Percentiles rank a stretch among this genome's conserved stretches.
Evolutionary conservation across 2,888 invertebrate species (phyloP).

Genomic region (Aquatica leii): DNA sequence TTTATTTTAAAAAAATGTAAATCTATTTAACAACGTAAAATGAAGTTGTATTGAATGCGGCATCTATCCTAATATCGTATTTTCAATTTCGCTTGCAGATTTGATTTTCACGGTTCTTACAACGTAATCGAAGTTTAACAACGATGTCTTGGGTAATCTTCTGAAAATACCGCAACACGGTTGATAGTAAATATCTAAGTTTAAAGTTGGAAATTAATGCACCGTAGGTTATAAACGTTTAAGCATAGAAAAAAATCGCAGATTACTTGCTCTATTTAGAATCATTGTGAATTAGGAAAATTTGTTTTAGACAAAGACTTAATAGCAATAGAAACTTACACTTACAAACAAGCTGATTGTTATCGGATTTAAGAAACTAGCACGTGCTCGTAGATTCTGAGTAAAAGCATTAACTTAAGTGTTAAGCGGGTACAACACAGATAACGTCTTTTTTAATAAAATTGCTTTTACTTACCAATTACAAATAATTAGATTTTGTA

Average conservation of each 20-base stretch:
- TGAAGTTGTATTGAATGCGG: slow-evolving; percentile 20
- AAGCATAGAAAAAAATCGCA: neutral
- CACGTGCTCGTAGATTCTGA: slow-evolving; percentile 26
- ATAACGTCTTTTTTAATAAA: slow-evolving; percentile 22
- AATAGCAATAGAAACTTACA: slow-evolving; percentile 29
- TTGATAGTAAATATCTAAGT: slow-evolving; percentile 20
- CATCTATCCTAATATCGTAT: slow-evolving; percentile 27
- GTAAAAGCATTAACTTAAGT: slow-evolving; percentile 22
- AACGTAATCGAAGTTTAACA: slow-evolving; percentile 32
- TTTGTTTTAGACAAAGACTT: slow-evolving; percentile 8
- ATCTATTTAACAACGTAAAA: slow-evolving; percentile 24
- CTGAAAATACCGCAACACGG: slow-evolving; percentile 22
- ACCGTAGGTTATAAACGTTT: slow-evolving; percentile 12
- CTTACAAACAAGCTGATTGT: slow-evolving; percentile 29
- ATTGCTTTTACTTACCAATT: slow-evolving; percentile 10
- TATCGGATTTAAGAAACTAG: slow-evolving; percentile 31
- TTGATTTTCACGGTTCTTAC: slow-evolving; percentile 29
- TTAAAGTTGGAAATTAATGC: slow-evolving; percentile 16
- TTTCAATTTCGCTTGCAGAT: slow-evolving; percentile 30
- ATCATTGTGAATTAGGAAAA: slow-evolving; percentile 15
- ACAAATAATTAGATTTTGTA: no score
- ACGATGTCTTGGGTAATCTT: slow-evolving; percentile 22
- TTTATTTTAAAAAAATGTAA: slow-evolving; percentile 23
- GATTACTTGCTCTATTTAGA: slow-evolving; percentile 6
- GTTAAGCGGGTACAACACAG: slow-evolving; percentile 19